A percentile compares a stretch with the other conserved stretches of the same genome.
Evolutionary conservation across 2,113 vertebrate genomes (phyloP).

Genomic region (Saimiri boliviensis): DNA sequence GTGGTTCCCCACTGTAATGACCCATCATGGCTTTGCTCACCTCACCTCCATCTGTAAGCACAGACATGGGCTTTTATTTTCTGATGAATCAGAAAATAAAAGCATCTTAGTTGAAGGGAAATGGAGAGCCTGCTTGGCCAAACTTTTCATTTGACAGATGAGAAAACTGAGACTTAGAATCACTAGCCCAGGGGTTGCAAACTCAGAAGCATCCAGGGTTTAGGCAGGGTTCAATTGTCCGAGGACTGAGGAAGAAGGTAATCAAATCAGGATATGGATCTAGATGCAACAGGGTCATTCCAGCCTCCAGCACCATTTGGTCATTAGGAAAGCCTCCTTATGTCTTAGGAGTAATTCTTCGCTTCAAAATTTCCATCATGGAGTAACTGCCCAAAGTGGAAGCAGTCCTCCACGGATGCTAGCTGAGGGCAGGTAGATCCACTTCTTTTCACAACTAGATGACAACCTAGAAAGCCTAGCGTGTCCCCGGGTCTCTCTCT

Average conservation of each 20-base stretch:
- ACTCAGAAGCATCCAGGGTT: neutral
- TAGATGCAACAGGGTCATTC: neutral
- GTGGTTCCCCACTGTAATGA: neutral
- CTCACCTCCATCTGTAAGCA: neutral
- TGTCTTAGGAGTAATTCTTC: neutral
- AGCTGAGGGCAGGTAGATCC: neutral
- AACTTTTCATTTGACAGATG: neutral
- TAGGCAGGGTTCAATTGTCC: neutral
- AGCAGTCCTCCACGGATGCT: neutral
- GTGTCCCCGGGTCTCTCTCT: neutral
- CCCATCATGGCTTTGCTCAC: neutral
- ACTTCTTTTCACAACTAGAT: neutral
- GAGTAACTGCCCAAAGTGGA: neutral
- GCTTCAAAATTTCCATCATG: neutral
- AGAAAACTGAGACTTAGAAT: neutral
- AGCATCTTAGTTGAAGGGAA: neutral
- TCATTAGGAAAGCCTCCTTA: neutral
- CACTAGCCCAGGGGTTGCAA: neutral
- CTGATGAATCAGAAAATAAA: neutral
- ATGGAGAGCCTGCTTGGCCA: neutral
- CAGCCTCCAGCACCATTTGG: neutral
- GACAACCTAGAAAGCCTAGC: neutral
- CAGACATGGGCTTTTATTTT: neutral
- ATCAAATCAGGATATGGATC: neutral
- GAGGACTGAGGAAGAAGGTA: neutral